phyloP scores from a whole-genome alignment of 1,140 invertebrate species.

The Nebria ingens region DNA sequence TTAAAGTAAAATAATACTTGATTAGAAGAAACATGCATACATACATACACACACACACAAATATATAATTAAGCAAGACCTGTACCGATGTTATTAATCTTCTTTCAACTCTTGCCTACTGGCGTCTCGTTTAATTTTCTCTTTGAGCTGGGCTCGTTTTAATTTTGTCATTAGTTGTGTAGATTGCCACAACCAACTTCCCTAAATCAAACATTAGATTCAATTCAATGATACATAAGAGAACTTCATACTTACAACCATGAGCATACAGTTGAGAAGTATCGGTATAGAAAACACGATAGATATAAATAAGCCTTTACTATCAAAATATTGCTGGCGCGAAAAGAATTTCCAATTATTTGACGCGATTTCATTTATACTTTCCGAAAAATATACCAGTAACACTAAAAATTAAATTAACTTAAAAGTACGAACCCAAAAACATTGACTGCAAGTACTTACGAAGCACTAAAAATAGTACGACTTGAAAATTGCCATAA shows the following conservation, averaged over 20 bases:
- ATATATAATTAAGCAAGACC: too few relatives aligned
- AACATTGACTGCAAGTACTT: constrained; percentile 37
- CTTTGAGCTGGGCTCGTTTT: constrained; percentile 63
- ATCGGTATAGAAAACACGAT: constrained; percentile 84
- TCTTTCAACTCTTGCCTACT: background rate
- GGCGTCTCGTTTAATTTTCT: constrained; percentile 29
- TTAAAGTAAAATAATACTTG: too few relatives aligned
- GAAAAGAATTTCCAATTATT: constrained; percentile 77
- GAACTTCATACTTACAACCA: constrained; percentile 63
- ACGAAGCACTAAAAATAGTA: constrained; percentile 70
- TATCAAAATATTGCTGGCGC: constrained; percentile 86
- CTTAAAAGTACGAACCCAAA: too few relatives aligned
- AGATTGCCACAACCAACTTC: constrained; percentile 75
- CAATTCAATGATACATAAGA: constrained; percentile 12
- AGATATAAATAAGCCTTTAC: constrained; percentile 84
- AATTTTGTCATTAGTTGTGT: constrained; percentile 74
- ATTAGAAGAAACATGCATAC: too few relatives aligned
- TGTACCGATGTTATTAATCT: too few relatives aligned
- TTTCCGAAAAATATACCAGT: constrained; percentile 78
- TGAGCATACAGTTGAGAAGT: constrained; percentile 81
- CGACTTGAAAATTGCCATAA: constrained; percentile 75
- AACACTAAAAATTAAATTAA: constrained; percentile 52
- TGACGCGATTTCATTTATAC: constrained; percentile 76
- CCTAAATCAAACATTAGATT: constrained; percentile 40
- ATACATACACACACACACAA: too few relatives aligned